phyloP scores from a whole-genome alignment of 2,888 invertebrate species.

The Scaeva pyrastri region DNA sequence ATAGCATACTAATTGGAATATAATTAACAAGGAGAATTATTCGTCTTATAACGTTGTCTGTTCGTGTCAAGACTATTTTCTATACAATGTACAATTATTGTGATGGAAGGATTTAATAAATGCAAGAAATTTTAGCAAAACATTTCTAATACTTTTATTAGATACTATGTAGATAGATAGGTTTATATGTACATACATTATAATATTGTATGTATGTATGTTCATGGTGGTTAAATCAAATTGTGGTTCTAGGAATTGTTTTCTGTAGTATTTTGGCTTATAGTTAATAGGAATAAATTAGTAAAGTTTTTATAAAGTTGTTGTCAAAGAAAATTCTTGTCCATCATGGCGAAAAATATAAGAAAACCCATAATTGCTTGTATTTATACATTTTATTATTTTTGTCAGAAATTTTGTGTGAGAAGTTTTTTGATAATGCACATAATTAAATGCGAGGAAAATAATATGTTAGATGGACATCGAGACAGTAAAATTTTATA shows the following conservation, averaged over 20 bases:
- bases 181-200: not conserved
- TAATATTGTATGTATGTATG: too few species aligned
- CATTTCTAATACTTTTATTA: constrained; percentile 24
- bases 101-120: constrained; percentile 53
- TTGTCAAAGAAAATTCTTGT: too few species aligned
- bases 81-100: constrained; percentile 19
- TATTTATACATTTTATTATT: too few species aligned
- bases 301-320: not conserved
- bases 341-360: too few species aligned
- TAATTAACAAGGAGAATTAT: constrained; percentile 60
- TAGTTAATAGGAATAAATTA: constrained; percentile 22
- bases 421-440: too few species aligned
- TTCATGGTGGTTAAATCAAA: constrained; percentile 30
- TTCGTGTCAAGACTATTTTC: constrained; percentile 18
- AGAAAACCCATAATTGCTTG: too few species aligned
- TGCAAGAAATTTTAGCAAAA: constrained; percentile 17
- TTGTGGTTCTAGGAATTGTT: constrained; percentile 60
- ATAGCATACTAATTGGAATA: constrained; percentile 67
- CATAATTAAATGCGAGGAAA: too few species aligned
- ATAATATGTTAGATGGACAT: too few species aligned
- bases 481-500: too few species aligned
- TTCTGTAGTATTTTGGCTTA: constrained; percentile 44
- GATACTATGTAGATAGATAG: too few species aligned
- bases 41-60: constrained; percentile 1
- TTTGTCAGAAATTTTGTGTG: too few species aligned